phyloP scores from a whole-genome alignment of 1,140 invertebrate genomes.

The Formica exsecta region DNA sequence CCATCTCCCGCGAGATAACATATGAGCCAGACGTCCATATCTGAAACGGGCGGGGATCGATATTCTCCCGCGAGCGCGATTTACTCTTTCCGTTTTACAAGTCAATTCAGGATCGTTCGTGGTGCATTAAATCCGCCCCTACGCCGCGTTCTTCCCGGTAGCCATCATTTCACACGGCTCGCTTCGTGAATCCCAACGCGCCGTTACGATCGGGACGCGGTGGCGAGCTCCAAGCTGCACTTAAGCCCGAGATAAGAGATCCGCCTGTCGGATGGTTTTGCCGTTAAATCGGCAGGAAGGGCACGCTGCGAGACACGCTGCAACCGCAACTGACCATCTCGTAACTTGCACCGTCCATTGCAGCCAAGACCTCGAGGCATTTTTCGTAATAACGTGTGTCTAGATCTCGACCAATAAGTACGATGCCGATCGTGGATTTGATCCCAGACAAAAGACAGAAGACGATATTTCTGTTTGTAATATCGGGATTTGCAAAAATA shows the following conservation, averaged over 20 bases:
- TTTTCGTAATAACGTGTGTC: conserved; percentile 43
- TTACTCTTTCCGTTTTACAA: conserved; percentile 52
- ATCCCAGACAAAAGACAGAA: neutral
- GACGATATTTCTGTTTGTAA: neutral
- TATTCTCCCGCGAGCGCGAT: conserved; percentile 33
- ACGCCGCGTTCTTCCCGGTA: conserved; percentile 33
- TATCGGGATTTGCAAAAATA: neutral
- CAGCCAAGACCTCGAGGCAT: conserved; percentile 45
- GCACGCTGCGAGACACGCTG: conserved; percentile 12
- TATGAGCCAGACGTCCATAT: conserved; percentile 6
- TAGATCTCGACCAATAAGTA: neutral
- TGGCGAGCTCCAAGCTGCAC: conserved; percentile 37
- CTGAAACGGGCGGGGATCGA: conserved; percentile 15
- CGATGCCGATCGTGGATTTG: neutral
- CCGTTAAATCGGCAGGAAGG: conserved; percentile 61
- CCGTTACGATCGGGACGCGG: conserved; percentile 56
- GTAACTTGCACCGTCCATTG: conserved; percentile 39
- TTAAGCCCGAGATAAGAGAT: conserved; percentile 62
- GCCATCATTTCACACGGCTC: conserved; percentile 65
- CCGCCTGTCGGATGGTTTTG: conserved; percentile 64
- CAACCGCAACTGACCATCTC: conserved; percentile 41
- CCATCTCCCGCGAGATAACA: conserved; percentile 25
- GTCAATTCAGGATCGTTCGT: conserved; percentile 50
- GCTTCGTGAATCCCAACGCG: conserved; percentile 35
- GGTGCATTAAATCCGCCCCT: conserved; percentile 43